phyloP scores from a whole-genome alignment of 2,797 vertebrate genomes.

The Parotocinclus haroldoi region DNA sequence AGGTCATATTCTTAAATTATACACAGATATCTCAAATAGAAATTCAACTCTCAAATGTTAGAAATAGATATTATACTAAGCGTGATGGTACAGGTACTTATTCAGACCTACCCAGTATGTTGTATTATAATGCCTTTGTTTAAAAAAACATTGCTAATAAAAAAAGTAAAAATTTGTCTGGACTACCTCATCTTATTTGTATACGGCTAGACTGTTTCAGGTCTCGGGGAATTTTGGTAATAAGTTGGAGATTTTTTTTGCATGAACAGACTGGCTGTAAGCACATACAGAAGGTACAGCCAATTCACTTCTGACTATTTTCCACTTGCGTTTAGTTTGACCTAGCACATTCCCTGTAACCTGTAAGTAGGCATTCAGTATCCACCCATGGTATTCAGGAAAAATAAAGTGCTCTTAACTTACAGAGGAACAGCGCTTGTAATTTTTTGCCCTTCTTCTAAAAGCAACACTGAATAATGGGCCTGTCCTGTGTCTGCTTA shows the following conservation, averaged over 20 bases:
- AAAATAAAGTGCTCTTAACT: slow-evolving; percentile 34
- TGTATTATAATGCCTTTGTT: background rate
- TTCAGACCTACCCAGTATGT: too few relatives aligned
- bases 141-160: background rate
- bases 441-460: slow-evolving; percentile 26
- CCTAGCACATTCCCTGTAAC: slow-evolving; percentile 26
- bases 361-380: slow-evolving; percentile 30
- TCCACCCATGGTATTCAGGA: slow-evolving; percentile 13
- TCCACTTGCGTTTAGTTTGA: slow-evolving; percentile 30
- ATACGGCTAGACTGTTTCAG: background rate
- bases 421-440: slow-evolving; percentile 27
- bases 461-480: slow-evolving; percentile 18
- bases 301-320: slow-evolving; percentile 15
- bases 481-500: slow-evolving; percentile 21
- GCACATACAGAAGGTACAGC: background rate
- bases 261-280: background rate
- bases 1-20: too few relatives aligned
- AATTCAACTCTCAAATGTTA: too few relatives aligned
- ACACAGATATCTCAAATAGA: too few relatives aligned
- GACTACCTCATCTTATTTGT: background rate
- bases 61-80: too few relatives aligned
- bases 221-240: background rate
- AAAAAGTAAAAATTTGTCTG: background rate
- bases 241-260: background rate
- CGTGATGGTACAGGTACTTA: too few relatives aligned